Base-by-base conservation (phyloP, 2,888 invertebrate genomes). In the Rhagophthalmus giganteus region DNA sequence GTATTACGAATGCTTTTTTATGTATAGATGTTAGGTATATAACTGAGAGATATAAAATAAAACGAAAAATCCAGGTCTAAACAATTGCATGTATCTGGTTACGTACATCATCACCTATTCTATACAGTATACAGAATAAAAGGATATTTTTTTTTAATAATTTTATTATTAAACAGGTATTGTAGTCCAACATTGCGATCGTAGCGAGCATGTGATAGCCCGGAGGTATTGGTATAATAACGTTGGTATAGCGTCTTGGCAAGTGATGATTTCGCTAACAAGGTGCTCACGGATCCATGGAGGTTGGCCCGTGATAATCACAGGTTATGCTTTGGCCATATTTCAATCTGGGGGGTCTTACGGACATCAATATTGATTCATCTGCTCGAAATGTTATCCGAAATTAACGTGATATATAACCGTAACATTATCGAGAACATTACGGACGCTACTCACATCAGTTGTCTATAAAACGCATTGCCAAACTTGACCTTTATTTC, bases 261-360 rank as follows among this genome's bases (percentile, higher is more conserved):
- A 66, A 69, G 69, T 69, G 72, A 71, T 71, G 71, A 71, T 72
- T 72, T 72, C 64, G 71, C 72, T 72, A 72, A 72, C 72, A 72
- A 72, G 72, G 70, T 68, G 72, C 71, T 68, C 68, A 61, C 61
- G 62, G 64, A 62, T 62, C 65, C 62, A 57, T 62, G 64, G 63
- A 65, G 70, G 69, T 67, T 60, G 68, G 65, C 61, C 65, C 61
- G 59, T 66, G 65, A 70, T 72, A 72, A 72, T 72, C 66, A 72
- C 67, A 62, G 70, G 70, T 69, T 70, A 63, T 65, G 56, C 51
- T 42, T 38, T 48, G 41, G 41, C 46, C 50, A 51, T 51, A 54
- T 50, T 54, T 54, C 54, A 46, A 54, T 54, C 45, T 54, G 54
- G 54, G 54, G 46, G 54, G 54, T 54, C 54, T 48, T 38, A 28